Base-by-base conservation (phyloP, 1,140 invertebrate genomes). In the Homarus americanus region DNA sequence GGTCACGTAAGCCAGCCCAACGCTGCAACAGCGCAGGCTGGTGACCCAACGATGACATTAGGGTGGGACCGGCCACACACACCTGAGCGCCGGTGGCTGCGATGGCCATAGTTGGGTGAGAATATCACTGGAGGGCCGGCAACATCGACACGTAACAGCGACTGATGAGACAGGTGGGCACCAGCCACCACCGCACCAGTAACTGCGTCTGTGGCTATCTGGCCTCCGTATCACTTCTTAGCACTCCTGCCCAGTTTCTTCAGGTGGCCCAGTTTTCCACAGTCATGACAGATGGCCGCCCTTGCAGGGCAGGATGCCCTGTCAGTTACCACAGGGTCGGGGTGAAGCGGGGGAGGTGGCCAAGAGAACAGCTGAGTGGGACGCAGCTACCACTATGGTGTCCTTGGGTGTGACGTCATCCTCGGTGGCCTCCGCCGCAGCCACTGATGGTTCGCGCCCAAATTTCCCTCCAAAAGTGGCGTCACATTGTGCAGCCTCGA, bases 11-110 rank as follows among this genome's bases (percentile, higher is more conserved):
- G 34, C 75, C 75, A 38, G 75, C 40, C 75, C 75, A 36, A 78
- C 32, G 75, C 75, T n/a, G n/a, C 5, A 78, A 78, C 75, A 9
- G 7, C 75, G 75, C 75, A 78, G 75, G 75, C 75, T 36, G 75
- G 32, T 32, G 10, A 78, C 9, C 75, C n/a, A n/a, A n/a, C n/a
- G n/a, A n/a, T n/a, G n/a, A n/a, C n/a, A n/a, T n/a, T n/a, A n/a
- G n/a, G n/a, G n/a, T n/a, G n/a, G n/a, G n/a, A n/a, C n/a, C n/a
- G n/a, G n/a, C n/a, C n/a, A n/a, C n/a, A n/a, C n/a, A 5, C 28
- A 5, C 75, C 20, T 20, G 28, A 36, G 5, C n/a, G 7, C n/a
- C n/a, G n/a, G n/a, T n/a, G n/a, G n/a, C n/a, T n/a, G n/a, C n/a
- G n/a, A n/a, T n/a, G n/a, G n/a, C n/a, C n/a, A n/a, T n/a, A n/a